These are phyloP conservation scores for Sebastes hopkinsi DNA, from an alignment of 2,797 vertebrate genomes.

Conservation along the genomic window DNA sequence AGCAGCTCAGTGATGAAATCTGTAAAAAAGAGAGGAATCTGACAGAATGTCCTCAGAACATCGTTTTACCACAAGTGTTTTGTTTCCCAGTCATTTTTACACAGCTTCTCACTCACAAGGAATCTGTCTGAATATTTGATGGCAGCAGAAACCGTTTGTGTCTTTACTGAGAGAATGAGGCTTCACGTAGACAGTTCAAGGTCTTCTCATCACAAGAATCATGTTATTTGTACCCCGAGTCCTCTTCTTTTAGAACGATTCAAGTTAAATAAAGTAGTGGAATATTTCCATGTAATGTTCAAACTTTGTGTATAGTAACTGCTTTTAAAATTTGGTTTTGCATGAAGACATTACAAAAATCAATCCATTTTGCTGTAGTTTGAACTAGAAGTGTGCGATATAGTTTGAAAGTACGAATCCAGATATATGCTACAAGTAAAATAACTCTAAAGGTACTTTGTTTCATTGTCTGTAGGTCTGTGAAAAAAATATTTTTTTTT, in stretches of 20 bases:
- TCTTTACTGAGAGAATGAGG: slow-evolving; percentile 14
- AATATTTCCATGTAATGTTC: not conserved
- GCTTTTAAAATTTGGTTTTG: not conserved
- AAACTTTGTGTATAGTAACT: not conserved
- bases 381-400: not conserved
- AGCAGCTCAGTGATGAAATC: slow-evolving; percentile 76
- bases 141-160: slow-evolving; percentile 19
- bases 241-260: not conserved
- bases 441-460: too few species aligned
- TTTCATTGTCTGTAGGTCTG: too few species aligned
- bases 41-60: slow-evolving; percentile 83
- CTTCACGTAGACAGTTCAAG: not conserved
- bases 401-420: too few species aligned
- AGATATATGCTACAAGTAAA: too few species aligned
- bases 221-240: not conserved
- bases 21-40: slow-evolving; percentile 81
- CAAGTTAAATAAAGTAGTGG: not conserved
- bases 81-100: slow-evolving; percentile 77
- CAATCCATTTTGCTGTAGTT: not conserved
- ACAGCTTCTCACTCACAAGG: slow-evolving; percentile 57
- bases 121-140: slow-evolving; percentile 81
- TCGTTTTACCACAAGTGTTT: slow-evolving; percentile 82
- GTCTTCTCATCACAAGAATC: not conserved
- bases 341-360: not conserved
- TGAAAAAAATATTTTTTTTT: too few species aligned